Conservation (phyloP, 2,113 vertebrate species). For the Psittacara wagleri region DNA sequence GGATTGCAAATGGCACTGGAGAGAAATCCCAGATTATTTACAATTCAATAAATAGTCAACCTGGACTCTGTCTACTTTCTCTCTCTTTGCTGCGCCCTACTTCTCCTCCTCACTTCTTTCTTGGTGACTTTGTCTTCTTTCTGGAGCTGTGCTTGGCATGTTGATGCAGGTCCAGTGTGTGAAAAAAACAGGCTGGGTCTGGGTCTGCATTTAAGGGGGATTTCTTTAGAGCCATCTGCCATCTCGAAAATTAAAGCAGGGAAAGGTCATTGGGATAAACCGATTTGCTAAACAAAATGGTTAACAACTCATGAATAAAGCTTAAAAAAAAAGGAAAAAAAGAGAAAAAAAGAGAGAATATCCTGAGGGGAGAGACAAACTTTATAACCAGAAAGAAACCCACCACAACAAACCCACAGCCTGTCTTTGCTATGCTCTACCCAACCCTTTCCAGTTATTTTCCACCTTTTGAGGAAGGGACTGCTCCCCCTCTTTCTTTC, state of each 20-base stretch:
- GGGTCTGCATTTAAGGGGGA: slow-evolving; percentile 55
- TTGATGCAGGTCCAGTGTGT: slow-evolving; percentile 54
- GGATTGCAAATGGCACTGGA: background rate
- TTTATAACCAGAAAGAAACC: slow-evolving; percentile 13
- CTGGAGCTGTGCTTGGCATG: slow-evolving; percentile 60
- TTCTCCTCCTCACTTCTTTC: background rate
- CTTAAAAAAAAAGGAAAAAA: slow-evolving; percentile 45
- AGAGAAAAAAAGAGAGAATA: slow-evolving; percentile 25
- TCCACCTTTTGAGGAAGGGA: slow-evolving; percentile 62
- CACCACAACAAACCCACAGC: background rate
- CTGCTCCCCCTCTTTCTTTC: background rate
- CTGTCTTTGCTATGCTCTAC: slow-evolving; percentile 55
- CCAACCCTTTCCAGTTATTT: slow-evolving; percentile 78
- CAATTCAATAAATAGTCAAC: slow-evolving; percentile 13
- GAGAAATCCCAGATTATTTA: background rate
- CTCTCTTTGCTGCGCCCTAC: background rate
- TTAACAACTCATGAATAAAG: slow-evolving; percentile 85
- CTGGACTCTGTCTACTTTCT: background rate
- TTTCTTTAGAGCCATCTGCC: slow-evolving; percentile 79
- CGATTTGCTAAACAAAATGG: slow-evolving; percentile 80
- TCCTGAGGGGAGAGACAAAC: slow-evolving; percentile 31
- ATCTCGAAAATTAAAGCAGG: slow-evolving; percentile 70
- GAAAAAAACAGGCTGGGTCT: slow-evolving; percentile 69
- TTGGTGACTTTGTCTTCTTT: slow-evolving; percentile 34
- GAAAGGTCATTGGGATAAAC: slow-evolving; percentile 79